A percentile compares a stretch with the other conserved stretches of the same genome.
Evolutionary conservation across 1,140 invertebrate genomes (phyloP).

Genomic region (Himalopsyche phryganea): DNA sequence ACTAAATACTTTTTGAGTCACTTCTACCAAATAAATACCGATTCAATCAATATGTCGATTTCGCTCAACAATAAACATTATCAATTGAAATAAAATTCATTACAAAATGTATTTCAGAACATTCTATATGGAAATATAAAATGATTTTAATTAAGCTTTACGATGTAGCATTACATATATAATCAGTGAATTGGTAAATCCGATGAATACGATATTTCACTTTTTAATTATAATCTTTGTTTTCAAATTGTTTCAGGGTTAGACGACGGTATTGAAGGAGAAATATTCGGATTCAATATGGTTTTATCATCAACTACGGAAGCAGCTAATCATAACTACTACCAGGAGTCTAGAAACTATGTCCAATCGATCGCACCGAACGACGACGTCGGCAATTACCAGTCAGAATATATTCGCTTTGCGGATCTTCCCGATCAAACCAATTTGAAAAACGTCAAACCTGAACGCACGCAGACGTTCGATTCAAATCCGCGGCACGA

Average conservation of each 20-base stretch:
- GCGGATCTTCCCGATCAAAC: constrained; percentile 5
- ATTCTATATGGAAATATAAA: too few species aligned
- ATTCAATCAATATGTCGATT: too few species aligned
- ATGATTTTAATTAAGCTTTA: too few species aligned
- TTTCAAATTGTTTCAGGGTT: constrained; percentile 46
- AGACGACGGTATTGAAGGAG: constrained; percentile 63
- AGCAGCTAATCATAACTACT: constrained; percentile 29
- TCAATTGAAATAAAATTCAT: too few species aligned
- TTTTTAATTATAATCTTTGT: too few species aligned
- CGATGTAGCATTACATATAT: too few species aligned
- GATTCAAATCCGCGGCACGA: background rate
- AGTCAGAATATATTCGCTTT: constrained; percentile 23
- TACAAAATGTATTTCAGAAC: too few species aligned
- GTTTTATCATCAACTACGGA: constrained; percentile 52
- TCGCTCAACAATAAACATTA: too few species aligned
- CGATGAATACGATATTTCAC: too few species aligned
- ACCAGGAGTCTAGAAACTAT: background rate
- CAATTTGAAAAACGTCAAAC: background rate
- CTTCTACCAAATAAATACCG: too few species aligned
- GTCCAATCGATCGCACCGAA: background rate
- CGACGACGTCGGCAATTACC: background rate
- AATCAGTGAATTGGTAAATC: too few species aligned
- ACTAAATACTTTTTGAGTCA: too few species aligned
- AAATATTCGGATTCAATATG: constrained; percentile 65
- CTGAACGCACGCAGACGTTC: background rate